Conservation (phyloP, 1,140 invertebrate species). For the roundworm (Caenorhabditis elegans) region WBcel235 BX284603.4:5345501-5346000, state of each 20-base stretch:
- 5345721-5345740: slow-evolving; percentile 9
- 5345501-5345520: slow-evolving; percentile 46
- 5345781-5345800: slow-evolving; percentile 40
- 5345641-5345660: slow-evolving; percentile 38
- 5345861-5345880: no score
- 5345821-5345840: slow-evolving; percentile 35
- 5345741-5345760: slow-evolving; percentile 30
- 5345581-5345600: no score
- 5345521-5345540: background rate
- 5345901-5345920: no score
- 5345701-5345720: background rate
- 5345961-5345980: no score
- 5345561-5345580: no score
- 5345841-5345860: slow-evolving; percentile 14
- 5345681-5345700: slow-evolving; percentile 37
- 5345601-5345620: no score
- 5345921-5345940: no score
- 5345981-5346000: no score
- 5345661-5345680: slow-evolving; percentile 36
- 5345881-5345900: no score
- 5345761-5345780: slow-evolving; percentile 5
- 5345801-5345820: slow-evolving; percentile 23
- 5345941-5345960: no score
- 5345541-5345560: background rate
- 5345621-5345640: no score